Evolutionary conservation across 1,140 invertebrate species (phyloP).

Genomic region (Luehdorfia chinensis): DNA sequence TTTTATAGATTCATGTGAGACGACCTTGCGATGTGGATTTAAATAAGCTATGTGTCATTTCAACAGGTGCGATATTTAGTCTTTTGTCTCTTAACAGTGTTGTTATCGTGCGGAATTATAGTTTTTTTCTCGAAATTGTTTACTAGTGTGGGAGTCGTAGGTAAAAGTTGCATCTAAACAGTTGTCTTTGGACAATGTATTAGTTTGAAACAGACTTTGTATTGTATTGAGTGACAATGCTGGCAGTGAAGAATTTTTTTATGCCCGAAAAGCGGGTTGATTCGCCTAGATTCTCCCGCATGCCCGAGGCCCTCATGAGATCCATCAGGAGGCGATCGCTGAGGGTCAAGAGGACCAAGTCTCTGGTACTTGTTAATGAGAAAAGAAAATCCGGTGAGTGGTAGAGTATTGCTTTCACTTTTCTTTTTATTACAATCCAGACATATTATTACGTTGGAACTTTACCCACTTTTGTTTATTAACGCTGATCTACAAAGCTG

Average conservation of each 20-base stretch:
- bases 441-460: neutral
- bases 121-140: constrained; percentile 2
- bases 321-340: constrained; percentile 82
- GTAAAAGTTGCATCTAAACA: no score
- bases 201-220: neutral
- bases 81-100: constrained; percentile 13
- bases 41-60: constrained; percentile 15
- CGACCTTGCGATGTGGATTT: constrained; percentile 27
- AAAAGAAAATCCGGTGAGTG: constrained; percentile 87
- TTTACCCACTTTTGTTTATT: neutral
- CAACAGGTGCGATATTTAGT: constrained; percentile 10
- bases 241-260: constrained; percentile 83
- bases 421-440: neutral
- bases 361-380: constrained; percentile 81
- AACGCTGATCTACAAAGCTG: neutral
- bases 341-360: constrained; percentile 83
- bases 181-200: no score
- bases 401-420: constrained; percentile 49
- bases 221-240: constrained; percentile 57
- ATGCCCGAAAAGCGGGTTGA: constrained; percentile 80
- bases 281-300: constrained; percentile 75
- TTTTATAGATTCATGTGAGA: constrained; percentile 16
- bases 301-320: constrained; percentile 82
- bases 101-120: constrained; percentile 13
- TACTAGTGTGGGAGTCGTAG: no score